Base-by-base conservation (phyloP, 2,888 invertebrate species). In the Pimpla rufipes region DNA sequence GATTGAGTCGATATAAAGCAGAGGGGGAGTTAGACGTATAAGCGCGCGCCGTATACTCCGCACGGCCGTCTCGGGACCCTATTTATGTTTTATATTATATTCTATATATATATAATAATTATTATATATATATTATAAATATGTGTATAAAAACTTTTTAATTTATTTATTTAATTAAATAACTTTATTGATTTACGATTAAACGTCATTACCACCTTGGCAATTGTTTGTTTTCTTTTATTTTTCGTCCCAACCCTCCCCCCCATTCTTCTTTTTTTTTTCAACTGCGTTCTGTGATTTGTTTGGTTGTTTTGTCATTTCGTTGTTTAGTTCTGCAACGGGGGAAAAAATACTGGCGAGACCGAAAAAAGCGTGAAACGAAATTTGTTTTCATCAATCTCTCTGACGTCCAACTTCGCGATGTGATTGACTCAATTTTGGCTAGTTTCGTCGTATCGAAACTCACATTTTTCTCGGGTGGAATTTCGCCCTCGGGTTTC, bases 141-240 rank as follows among this genome's bases (percentile, higher is more conserved):
- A 84, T 88, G 87, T 89, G 89, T 89, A 89, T 90, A 89, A 88
- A 88, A 92, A 91, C 29, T 91, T 91, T 92, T 91, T 92, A 93
- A 92, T 93, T 93, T 92, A 92, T 93, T 93, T 92, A 92, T 93
- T 93, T 92, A 93, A 92, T 91, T 92, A 89, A 92, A 92, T 93
- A 92, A 92, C 92, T 92, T 92, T 92, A 93, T 92, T 93, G 92
- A 92, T 92, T 93, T 92, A 92, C 88, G 90, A 92, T 93, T 92
- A 92, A 92, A 92, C 88, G 88, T 90, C 91, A 92, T 90, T 90
- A 88, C 88, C 90, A 91, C 88, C 91, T 91, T 88, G 90, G 89
- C 89, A 88, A 89, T 88, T 47, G 57, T 62, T 82, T 78, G 71
- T 59, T 79, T 70, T 57, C 3, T 47, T 82, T 79, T 52, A 59